These are phyloP conservation scores for Pollenia amentaria DNA, from an alignment of 2,888 invertebrate species.

Conservation along the genomic window DNA sequence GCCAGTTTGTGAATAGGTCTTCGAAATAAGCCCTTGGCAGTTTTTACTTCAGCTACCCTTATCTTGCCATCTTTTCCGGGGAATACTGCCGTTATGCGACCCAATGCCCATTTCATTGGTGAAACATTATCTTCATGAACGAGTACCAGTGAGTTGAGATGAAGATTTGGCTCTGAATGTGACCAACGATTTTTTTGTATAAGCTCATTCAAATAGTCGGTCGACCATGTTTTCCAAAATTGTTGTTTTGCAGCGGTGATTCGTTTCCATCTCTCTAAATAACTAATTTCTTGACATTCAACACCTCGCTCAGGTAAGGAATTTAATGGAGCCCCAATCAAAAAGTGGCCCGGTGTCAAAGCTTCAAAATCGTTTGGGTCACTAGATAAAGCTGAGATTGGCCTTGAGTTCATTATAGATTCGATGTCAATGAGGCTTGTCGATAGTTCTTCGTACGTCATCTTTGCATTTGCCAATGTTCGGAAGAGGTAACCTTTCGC, in stretches of 20 bases:
- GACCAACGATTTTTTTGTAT: conserved; percentile 46
- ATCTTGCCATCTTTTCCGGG: conserved; percentile 15
- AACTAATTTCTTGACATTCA: conserved; percentile 43
- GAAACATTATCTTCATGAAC: conserved; percentile 30
- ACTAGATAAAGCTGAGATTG: no score
- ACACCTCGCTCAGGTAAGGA: conserved; percentile 52
- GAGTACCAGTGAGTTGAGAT: conserved; percentile 4
- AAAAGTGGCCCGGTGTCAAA: no score
- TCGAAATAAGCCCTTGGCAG: background rate
- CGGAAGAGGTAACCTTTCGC: no score
- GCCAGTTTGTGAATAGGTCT: conserved; percentile 23
- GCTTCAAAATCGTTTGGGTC: no score
- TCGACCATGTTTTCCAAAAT: conserved; percentile 67
- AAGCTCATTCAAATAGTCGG: conserved; percentile 41
- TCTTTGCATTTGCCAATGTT: no score
- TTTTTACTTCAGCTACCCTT: conserved; percentile 13
- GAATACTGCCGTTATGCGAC: no score
- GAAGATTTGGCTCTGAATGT: conserved; percentile 27
- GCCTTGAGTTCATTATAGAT: no score
- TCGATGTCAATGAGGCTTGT: no score
- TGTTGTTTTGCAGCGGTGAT: conserved; percentile 61
- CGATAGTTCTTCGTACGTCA: no score
- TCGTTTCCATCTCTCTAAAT: conserved; percentile 52
- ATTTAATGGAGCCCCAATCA: conserved; percentile 47
- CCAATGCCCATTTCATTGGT: conserved; percentile 20